These are phyloP conservation scores for Danaus plexippus DNA, from an alignment of 1,140 invertebrate genomes.

Conservation along the genomic window DNA sequence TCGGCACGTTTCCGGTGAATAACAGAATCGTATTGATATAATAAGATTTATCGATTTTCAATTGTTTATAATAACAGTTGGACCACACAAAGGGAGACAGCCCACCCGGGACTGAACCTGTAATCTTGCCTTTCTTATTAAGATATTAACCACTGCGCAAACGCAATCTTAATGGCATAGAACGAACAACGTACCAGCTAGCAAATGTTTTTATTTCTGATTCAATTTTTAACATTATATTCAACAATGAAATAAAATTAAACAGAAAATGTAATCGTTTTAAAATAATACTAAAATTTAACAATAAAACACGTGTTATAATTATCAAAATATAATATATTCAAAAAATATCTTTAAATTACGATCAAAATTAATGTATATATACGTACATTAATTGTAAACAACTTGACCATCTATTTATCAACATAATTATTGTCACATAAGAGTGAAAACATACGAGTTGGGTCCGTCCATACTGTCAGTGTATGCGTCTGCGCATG, in stretches of 20 bases:
- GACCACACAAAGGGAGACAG: conserved; percentile 54
- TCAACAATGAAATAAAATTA: conserved; percentile 6
- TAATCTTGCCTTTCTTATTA: conserved; percentile 62
- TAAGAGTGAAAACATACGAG: no score
- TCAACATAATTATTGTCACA: no score
- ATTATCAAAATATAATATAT: conserved; percentile 1
- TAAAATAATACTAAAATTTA: background rate
- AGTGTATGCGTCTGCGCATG: conserved; percentile 14
- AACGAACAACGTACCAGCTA: background rate
- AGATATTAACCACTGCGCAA: conserved; percentile 58
- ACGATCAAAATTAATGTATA: no score
- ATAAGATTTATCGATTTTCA: conserved; percentile 31
- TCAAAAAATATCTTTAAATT: background rate
- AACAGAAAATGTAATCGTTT: background rate
- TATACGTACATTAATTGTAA: no score
- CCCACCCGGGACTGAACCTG: conserved; percentile 37
- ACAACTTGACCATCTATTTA: no score
- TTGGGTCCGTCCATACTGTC: background rate
- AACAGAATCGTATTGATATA: background rate
- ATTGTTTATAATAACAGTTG: conserved; percentile 18
- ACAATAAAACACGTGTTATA: background rate
- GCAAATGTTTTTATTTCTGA: background rate
- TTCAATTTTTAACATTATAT: background rate
- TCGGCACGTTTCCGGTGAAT: no score
- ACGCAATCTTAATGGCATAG: conserved; percentile 47